A percentile compares a stretch with the other conserved stretches of the same genome.
phyloP scores from a whole-genome alignment of 2,797 vertebrate genomes.

The Cichlasoma orientale region DNA sequence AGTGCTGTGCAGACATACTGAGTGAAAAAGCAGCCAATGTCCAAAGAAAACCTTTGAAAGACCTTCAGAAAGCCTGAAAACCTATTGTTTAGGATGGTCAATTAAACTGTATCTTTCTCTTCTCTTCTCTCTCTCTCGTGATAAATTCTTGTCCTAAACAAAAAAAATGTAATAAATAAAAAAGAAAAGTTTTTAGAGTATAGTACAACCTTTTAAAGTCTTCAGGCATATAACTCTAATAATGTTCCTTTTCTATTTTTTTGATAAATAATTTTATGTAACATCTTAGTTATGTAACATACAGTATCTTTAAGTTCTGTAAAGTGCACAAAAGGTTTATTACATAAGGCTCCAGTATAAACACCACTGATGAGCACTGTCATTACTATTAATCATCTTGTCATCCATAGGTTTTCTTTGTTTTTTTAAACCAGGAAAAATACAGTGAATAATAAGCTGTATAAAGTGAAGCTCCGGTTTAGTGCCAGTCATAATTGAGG shows the following conservation, averaged over 20 bases:
- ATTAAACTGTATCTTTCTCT: neutral
- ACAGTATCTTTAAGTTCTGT: neutral
- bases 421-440: neutral
- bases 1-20: no score
- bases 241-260: neutral
- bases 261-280: neutral
- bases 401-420: neutral
- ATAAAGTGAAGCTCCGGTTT: constrained; percentile 14
- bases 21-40: no score
- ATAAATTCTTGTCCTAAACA: neutral
- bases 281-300: neutral
- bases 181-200: neutral
- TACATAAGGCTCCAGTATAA: neutral
- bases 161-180: neutral
- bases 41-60: no score
- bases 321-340: neutral
- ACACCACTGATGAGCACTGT: neutral
- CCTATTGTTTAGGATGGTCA: neutral
- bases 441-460: neutral
- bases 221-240: neutral
- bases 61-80: no score
- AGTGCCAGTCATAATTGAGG: constrained; percentile 15
- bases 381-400: neutral
- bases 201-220: neutral
- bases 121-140: neutral